These are phyloP conservation scores for Acrobasis suavella DNA, from an alignment of 2,888 invertebrate species.

Conservation along the genomic window DNA sequence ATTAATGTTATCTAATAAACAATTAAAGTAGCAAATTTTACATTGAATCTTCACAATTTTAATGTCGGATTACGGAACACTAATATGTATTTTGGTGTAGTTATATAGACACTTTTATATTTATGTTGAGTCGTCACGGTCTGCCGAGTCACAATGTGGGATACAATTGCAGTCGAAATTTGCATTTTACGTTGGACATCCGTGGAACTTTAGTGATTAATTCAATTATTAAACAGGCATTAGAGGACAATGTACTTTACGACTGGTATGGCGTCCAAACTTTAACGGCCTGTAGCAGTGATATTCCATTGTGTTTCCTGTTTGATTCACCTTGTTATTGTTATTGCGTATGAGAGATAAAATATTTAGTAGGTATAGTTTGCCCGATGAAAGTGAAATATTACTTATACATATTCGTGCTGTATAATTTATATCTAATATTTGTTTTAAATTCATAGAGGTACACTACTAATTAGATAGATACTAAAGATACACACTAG, in stretches of 20 bases:
- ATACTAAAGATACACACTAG: too few species aligned
- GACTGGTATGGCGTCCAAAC: slow-evolving; percentile 16
- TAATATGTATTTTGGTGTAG: slow-evolving; percentile 61
- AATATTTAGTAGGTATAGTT: too few species aligned
- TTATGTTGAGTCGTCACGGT: slow-evolving; percentile 64
- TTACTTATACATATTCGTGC: too few species aligned
- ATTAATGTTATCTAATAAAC: slow-evolving; percentile 20
- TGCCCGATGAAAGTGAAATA: too few species aligned
- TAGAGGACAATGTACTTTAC: slow-evolving; percentile 39
- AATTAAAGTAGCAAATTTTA: slow-evolving; percentile 18
- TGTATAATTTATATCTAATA: too few species aligned
- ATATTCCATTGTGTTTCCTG: slow-evolving; percentile 4
- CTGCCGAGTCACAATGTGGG: slow-evolving; percentile 61
- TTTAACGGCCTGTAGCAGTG: slow-evolving; percentile 4
- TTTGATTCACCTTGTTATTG: not conserved
- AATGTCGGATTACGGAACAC: slow-evolving; percentile 27
- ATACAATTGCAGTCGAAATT: slow-evolving; percentile 71
- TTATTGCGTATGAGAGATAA: not conserved
- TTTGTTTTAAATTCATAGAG: too few species aligned
- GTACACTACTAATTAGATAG: too few species aligned
- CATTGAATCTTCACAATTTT: slow-evolving; percentile 7
- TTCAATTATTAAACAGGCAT: slow-evolving; percentile 58
- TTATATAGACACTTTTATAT: slow-evolving; percentile 47
- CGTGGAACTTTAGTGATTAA: slow-evolving; percentile 61
- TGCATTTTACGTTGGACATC: slow-evolving; percentile 71